Conservation (phyloP, 2,888 invertebrate genomes). For the Beris chalybata region DNA sequence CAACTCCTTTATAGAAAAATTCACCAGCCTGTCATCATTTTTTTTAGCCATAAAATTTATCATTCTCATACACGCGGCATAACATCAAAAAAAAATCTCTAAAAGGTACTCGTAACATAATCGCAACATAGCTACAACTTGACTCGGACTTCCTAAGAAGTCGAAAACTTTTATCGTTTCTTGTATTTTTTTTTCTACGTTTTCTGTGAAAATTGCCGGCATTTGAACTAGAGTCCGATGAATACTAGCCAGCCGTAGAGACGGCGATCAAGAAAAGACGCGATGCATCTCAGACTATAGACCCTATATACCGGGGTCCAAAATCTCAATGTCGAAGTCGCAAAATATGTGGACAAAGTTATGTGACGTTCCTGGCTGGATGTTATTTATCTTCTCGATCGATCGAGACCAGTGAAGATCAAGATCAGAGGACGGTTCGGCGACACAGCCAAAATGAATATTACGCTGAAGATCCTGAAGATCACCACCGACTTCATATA, state of each 20-base stretch:
- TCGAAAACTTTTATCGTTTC: constrained; percentile 25
- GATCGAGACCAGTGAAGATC: constrained; percentile 20
- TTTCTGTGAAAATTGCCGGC: constrained; percentile 30
- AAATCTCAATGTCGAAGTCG: constrained; percentile 27
- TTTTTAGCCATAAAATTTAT: constrained; percentile 18
- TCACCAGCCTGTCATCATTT: constrained; percentile 4
- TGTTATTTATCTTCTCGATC: constrained; percentile 27
- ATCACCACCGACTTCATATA: not conserved
- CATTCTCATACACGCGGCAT: constrained; percentile 14
- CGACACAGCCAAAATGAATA: not conserved
- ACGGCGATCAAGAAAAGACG: too few relatives aligned
- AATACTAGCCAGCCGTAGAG: too few relatives aligned
- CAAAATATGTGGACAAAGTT: constrained; percentile 25
- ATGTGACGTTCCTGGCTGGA: constrained; percentile 28
- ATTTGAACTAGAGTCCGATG: not conserved
- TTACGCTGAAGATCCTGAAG: not conserved
- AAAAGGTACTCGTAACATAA: constrained; percentile 18
- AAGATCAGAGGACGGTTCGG: constrained; percentile 12
- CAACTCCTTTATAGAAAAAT: too few relatives aligned
- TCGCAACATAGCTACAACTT: constrained; percentile 21
- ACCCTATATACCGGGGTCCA: not conserved
- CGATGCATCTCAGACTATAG: too few relatives aligned
- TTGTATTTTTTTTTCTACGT: constrained; percentile 14
- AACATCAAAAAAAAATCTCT: constrained; percentile 28
- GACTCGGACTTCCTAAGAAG: constrained; percentile 32